These are phyloP conservation scores for Trichonephila clavipes DNA, from an alignment of 1,140 invertebrate species.

Conservation along the genomic window DNA sequence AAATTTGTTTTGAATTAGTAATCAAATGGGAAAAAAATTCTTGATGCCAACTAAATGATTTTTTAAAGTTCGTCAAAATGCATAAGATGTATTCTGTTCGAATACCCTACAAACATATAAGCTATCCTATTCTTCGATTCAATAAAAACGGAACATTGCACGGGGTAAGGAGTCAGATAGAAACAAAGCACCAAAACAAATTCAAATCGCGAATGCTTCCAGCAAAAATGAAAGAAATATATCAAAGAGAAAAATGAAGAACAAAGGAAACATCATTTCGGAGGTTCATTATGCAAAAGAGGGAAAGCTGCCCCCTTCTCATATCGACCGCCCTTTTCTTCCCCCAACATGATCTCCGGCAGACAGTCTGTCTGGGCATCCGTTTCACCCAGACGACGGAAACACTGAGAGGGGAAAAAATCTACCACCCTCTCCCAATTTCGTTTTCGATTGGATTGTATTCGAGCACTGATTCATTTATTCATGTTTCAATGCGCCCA, in stretches of 20 bases:
- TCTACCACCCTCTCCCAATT: neutral
- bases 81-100: too few relatives aligned
- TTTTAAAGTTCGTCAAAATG: too few relatives aligned
- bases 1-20: too few relatives aligned
- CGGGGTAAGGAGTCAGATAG: too few relatives aligned
- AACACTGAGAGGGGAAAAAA: neutral
- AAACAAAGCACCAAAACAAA: too few relatives aligned
- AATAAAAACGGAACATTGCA: too few relatives aligned
- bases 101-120: too few relatives aligned
- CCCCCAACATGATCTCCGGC: neutral
- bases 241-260: neutral
- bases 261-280: neutral
- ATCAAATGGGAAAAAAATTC: too few relatives aligned
- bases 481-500: neutral
- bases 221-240: too few relatives aligned
- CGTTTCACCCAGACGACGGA: neutral
- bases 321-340: neutral
- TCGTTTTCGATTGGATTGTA: neutral
- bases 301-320: neutral
- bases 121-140: too few relatives aligned
- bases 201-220: too few relatives aligned
- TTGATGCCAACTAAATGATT: too few relatives aligned
- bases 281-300: slow-evolving; percentile 3
- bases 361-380: slow-evolving; percentile 15
- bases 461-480: neutral